These are phyloP conservation scores for Tapirus indicus DNA, from an alignment of 2,797 vertebrate species.

Conservation along the genomic window DNA sequence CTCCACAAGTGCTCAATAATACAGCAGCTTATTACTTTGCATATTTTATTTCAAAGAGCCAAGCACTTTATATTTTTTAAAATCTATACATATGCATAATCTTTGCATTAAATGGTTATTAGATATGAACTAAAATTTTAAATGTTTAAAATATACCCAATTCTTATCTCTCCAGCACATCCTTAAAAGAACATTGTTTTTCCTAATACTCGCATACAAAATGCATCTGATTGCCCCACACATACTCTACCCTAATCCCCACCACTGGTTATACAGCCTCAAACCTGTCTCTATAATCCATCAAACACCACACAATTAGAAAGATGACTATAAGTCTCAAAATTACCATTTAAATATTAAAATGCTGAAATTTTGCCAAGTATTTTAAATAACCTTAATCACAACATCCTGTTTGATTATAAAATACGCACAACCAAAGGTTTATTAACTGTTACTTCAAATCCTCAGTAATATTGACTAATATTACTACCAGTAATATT, in stretches of 20 bases:
- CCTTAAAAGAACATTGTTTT: background rate
- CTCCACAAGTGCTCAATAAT: background rate
- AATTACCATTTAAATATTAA: constrained; percentile 30
- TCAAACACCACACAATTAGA: background rate
- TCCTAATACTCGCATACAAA: background rate
- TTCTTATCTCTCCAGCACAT: constrained; percentile 10
- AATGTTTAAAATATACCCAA: constrained; percentile 8
- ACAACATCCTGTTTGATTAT: background rate
- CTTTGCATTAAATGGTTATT: background rate
- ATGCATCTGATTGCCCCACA: background rate
- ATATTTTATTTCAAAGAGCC: background rate
- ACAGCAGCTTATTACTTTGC: background rate
- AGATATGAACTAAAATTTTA: background rate
- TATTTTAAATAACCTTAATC: constrained; percentile 19
- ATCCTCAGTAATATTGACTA: background rate
- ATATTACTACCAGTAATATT: background rate
- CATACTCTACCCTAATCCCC: background rate
- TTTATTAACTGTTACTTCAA: background rate
- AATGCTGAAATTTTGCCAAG: constrained; percentile 1
- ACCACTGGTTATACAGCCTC: background rate
- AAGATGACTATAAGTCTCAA: background rate
- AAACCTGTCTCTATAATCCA: background rate
- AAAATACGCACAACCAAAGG: background rate
- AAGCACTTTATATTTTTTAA: background rate
- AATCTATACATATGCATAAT: background rate